These are phyloP conservation scores for Sarcophaga peregrina DNA, from an alignment of 1,140 invertebrate species.

Conservation along the genomic window DNA sequence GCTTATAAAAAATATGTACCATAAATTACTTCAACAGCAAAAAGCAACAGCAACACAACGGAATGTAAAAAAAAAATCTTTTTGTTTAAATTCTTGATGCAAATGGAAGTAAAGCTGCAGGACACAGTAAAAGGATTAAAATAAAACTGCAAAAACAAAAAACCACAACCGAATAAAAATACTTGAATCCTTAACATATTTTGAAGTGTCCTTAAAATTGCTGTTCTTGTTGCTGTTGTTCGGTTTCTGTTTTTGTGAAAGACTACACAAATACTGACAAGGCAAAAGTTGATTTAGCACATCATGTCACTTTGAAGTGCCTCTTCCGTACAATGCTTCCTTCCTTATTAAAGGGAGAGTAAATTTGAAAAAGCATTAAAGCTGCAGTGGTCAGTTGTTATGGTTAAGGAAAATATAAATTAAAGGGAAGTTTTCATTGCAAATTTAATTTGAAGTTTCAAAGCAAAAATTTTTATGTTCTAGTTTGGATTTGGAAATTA, in stretches of 20 bases:
- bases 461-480: too few species aligned
- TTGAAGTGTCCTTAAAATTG: neutral
- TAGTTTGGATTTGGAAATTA: too few species aligned
- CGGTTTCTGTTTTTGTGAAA: neutral
- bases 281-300: neutral
- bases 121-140: neutral
- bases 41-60: too few species aligned
- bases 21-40: too few species aligned
- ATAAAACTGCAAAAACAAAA: neutral
- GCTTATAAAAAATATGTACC: too few species aligned
- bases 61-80: neutral
- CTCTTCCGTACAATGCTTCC: neutral
- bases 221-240: neutral
- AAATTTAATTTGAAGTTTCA: too few species aligned
- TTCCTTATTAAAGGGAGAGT: neutral
- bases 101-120: neutral
- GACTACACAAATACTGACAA: neutral
- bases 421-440: too few species aligned
- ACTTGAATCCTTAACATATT: neutral
- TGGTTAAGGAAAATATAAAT: too few species aligned
- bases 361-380: neutral
- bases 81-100: neutral
- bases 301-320: constrained; percentile 14
- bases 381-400: too few species aligned
- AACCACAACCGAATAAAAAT: neutral